Evolutionary conservation across 2,797 vertebrate genomes (phyloP).

Genomic region (Tarsius wallacei): DNA sequence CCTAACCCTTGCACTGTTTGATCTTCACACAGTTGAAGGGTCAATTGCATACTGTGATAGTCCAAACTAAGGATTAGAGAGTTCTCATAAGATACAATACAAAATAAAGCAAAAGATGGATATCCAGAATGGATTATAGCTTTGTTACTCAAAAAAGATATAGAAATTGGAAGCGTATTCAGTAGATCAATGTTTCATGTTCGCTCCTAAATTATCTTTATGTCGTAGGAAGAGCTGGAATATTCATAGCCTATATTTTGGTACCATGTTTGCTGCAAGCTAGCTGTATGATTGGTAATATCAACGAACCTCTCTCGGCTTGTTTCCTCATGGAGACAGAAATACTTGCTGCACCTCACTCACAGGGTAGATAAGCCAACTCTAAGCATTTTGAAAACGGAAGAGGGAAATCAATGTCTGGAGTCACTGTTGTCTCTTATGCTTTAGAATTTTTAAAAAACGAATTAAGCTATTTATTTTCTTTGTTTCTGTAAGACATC

Average conservation of each 20-base stretch:
- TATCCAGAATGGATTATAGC: not conserved
- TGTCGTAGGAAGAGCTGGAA: not conserved
- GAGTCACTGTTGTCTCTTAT: not conserved
- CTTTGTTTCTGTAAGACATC: slow-evolving; percentile 3
- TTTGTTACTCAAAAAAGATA: slow-evolving; percentile 48
- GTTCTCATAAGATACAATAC: not conserved
- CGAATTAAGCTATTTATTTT: not conserved
- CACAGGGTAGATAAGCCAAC: not conserved
- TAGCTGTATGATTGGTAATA: not conserved
- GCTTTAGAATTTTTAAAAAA: not conserved
- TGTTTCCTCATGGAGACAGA: not conserved
- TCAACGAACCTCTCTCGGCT: not conserved
- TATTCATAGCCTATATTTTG: not conserved
- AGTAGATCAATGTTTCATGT: slow-evolving; percentile 35
- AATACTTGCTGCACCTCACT: not conserved
- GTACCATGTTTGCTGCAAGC: not conserved
- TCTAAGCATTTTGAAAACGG: not conserved
- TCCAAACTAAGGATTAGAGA: not conserved
- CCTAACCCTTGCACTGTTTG: not conserved
- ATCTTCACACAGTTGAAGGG: not conserved
- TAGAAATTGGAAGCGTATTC: not conserved
- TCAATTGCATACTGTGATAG: not conserved
- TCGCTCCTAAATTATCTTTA: not conserved
- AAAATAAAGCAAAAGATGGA: not conserved
- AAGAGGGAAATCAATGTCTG: not conserved